Evolutionary conservation across 1,140 invertebrate species (phyloP), one percentile per base, ranked within the genome.

Genomic region (Cryptotermes secundus): DNA sequence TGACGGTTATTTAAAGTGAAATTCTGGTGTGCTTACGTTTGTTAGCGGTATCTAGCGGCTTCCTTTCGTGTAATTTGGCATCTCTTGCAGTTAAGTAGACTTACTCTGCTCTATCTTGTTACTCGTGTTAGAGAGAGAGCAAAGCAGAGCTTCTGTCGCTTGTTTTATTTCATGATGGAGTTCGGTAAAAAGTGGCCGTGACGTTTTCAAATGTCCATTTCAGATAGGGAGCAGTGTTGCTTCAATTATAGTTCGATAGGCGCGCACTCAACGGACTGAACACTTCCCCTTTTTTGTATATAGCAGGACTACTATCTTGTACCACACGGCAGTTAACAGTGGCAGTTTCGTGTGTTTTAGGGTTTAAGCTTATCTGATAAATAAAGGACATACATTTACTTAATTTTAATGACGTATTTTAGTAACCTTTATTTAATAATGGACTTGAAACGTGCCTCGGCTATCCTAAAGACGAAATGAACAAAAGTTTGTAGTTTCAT

Each of bases 131-230:
- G n/a, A 72, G 59, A 72, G 31, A n/a, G n/a, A 31, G 59, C n/a
- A 26, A 9, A 31, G 12, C 26, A 72, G 59, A n/a, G 59, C 59
- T 72, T 72, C 59, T 72, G 59, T 72, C 31, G n/a, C 59, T 72
- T n/a, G 31, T 72, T 72, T 72, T 72, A 26, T 72, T 38, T 35
- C 80, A 34, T 81, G 80, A 81, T 81, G 80, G 42, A 81, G 80
- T 35, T 81, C 9, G 7, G 35, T 38, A 81, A 81, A 81, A 81
- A 81, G 80, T 35, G 80, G 80, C 24, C 34, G 35, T 81, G 80
- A 45, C 80, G 42, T 81, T 81, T 81, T 81, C 34, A 31, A 81
- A 35, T 81, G 80, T 4, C 80, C 80, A 81, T 81, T 81, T 81
- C 26, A 81, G 80, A 81, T 81, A 81, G 42, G 80, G 35, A 38